phyloP scores from a whole-genome alignment of 2,113 vertebrate genomes.

The Microcebus jonahi region DNA sequence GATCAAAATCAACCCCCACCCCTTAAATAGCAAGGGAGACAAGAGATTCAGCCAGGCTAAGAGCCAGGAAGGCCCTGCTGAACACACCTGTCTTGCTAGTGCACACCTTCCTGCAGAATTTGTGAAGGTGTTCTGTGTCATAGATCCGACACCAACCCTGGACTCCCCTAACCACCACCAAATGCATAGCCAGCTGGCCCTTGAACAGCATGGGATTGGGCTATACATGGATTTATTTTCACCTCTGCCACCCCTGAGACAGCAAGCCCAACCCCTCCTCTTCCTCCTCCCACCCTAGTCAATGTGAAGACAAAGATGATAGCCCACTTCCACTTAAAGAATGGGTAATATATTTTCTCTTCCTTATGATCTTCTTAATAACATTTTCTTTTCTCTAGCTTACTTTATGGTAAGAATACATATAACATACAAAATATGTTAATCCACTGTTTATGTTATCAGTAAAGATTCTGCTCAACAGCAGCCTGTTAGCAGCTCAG shows the following conservation, averaged over 20 bases:
- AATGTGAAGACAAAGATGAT: neutral
- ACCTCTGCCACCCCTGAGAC: neutral
- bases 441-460: neutral
- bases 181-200: neutral
- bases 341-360: neutral
- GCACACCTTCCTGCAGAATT: neutral
- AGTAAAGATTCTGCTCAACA: neutral
- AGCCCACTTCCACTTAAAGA: neutral
- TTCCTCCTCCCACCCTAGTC: neutral
- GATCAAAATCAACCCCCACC: neutral
- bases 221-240: neutral
- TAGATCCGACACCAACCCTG: neutral
- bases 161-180: neutral
- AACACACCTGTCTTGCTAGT: neutral
- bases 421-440: neutral
- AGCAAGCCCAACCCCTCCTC: neutral
- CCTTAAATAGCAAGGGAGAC: neutral
- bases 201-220: neutral
- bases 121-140: neutral
- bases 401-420: neutral
- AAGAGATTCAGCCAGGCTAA: neutral
- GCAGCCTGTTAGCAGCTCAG: neutral
- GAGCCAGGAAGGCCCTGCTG: neutral
- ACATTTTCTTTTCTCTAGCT: neutral
- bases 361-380: neutral